Evolutionary conservation across 1,140 invertebrate genomes (phyloP), one percentile per base, ranked within the genome.

Genomic region (Brachionus rotundiformis): DNA sequence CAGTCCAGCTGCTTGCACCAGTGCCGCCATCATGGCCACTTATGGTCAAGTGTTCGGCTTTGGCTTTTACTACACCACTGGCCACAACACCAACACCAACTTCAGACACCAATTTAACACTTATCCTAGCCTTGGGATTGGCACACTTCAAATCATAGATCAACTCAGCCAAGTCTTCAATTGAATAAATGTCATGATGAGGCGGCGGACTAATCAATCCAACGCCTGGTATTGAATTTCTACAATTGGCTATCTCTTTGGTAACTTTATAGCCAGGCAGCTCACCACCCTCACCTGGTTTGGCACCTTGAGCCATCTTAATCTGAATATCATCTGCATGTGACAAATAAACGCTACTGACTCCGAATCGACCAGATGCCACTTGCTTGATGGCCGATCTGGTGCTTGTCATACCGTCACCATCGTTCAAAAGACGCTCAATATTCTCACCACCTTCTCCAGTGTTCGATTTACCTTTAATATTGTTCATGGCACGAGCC

Each of bases 141-240:
- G 96, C 94, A 86, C 94, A 95, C 88, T 99, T 99, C 59, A 99
- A 90, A 89, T 99, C 97, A 86, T 98, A 98, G 85, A 99, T 98
- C 41, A 99, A 90, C 90, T 99, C 95, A 1, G 96, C 95, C 84
- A 99, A 90, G 90, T 99, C 97, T 89, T 99, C 97, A 85, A 99
- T 99, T 39, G 95, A 98, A 89, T 99, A 99, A 87, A 99, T 98
- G 86, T 99, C 96, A 88, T 99, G 97, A 90, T 99, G 97, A 5
- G 97, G 97, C 5, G 97, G 96, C 36, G 97, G 97, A 0, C 95
- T 98, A 85, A 99, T 98, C 0, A 99, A 89, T 71, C 97, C 97
- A n/a, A 99, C 97, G 6, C 95, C 95, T 5, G 96, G 90, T 2
- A 98, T 95, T 0, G 95, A 98, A 87, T 98, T 95, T 68, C 97